phyloP scores from a whole-genome alignment of 1,140 invertebrate species.

The Pentalonia nigronervosa region DNA sequence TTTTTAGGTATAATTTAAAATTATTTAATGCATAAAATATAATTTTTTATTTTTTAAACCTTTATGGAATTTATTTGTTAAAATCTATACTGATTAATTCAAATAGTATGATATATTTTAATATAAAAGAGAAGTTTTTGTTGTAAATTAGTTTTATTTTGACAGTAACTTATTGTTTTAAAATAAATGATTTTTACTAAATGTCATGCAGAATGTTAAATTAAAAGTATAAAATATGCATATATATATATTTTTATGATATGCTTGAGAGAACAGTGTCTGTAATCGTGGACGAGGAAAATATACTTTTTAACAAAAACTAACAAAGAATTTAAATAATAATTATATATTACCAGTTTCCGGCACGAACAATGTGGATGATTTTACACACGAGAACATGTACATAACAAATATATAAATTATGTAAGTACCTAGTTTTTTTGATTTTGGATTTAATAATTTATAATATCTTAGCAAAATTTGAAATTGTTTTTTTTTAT shows the following conservation, averaged over 20 bases:
- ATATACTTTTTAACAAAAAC: background rate
- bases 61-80: background rate
- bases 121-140: background rate
- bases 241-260: background rate
- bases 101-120: background rate
- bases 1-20: background rate
- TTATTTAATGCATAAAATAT: background rate
- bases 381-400: background rate
- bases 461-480: background rate
- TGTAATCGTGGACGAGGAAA: background rate
- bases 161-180: background rate
- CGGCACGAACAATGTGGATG: background rate
- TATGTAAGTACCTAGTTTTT: background rate
- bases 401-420: background rate
- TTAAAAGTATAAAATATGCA: background rate
- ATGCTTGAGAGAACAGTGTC: slow-evolving; percentile 12
- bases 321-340: slow-evolving; percentile 31
- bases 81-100: background rate
- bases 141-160: background rate
- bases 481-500: background rate
- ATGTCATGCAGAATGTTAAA: background rate
- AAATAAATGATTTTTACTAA: background rate
- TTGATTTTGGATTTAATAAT: background rate
- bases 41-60: background rate
- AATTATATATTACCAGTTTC: slow-evolving; percentile 11